Evolutionary conservation across 2,888 invertebrate genomes (phyloP).

Genomic region (Troilus luridus): DNA sequence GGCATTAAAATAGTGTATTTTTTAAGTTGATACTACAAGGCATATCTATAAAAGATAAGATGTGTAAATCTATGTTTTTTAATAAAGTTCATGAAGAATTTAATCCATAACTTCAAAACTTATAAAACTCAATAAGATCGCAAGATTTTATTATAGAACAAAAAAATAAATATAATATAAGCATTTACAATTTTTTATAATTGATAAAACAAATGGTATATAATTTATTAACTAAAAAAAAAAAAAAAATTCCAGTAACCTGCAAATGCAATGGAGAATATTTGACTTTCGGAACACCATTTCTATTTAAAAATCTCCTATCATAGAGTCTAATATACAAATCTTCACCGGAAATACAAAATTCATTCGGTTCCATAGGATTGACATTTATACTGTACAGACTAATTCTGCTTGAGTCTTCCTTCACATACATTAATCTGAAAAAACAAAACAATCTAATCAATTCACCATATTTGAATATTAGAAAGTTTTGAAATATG

Average conservation of each 20-base stretch:
- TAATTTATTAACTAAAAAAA: not conserved
- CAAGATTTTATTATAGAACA: no score
- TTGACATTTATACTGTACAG: slow-evolving; percentile 90
- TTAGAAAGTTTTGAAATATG: no score
- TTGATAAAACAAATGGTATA: not conserved
- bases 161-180: no score
- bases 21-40: not conserved
- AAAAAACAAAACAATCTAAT: slow-evolving; percentile 32
- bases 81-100: no score
- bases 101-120: no score
- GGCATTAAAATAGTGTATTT: not conserved
- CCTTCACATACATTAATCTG: slow-evolving; percentile 69
- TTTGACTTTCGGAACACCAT: slow-evolving; percentile 71
- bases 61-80: no score
- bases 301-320: slow-evolving; percentile 72
- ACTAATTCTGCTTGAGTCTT: slow-evolving; percentile 77
- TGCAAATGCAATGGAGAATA: slow-evolving; percentile 77
- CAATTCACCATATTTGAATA: not conserved
- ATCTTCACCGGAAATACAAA: slow-evolving; percentile 88
- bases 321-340: slow-evolving; percentile 84
- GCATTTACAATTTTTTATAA: no score
- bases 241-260: slow-evolving; percentile 61
- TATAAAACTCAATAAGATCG: no score
- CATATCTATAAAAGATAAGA: no score
- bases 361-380: slow-evolving; percentile 82